Evolutionary conservation across 2,113 vertebrate species (phyloP).

Genomic region (Phaethornis superciliosus): DNA sequence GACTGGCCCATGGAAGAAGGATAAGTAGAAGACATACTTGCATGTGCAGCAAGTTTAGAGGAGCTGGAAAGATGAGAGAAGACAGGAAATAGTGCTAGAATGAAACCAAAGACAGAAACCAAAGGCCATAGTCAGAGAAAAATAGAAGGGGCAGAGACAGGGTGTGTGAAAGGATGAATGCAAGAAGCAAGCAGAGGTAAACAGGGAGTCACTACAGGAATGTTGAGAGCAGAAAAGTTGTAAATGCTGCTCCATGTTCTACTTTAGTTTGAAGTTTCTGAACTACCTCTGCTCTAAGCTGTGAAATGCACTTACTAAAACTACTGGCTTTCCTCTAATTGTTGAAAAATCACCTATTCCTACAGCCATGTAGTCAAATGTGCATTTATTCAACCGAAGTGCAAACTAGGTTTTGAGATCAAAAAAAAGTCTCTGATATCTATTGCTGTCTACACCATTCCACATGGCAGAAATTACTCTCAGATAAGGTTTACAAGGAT

Average conservation of each 20-base stretch:
- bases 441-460: neutral
- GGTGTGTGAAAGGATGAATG: neutral
- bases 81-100: neutral
- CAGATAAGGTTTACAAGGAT: accelerated
- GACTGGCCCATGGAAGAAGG: neutral
- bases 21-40: neutral
- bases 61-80: neutral
- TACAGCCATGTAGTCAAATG: neutral
- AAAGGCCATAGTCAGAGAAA: neutral
- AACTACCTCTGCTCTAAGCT: neutral
- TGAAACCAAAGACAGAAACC: neutral
- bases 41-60: neutral
- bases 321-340: neutral
- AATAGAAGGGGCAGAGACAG: neutral
- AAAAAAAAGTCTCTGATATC: neutral
- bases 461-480: neutral
- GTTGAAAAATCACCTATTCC: neutral
- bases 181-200: neutral
- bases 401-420: neutral
- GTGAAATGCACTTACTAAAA: neutral
- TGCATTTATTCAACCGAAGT: neutral
- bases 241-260: neutral
- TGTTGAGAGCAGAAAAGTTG: neutral
- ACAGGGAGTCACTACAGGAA: neutral
- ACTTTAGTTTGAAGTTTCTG: neutral